phyloP scores from a whole-genome alignment of 2,888 invertebrate species.

The Chelonus formosanus region DNA sequence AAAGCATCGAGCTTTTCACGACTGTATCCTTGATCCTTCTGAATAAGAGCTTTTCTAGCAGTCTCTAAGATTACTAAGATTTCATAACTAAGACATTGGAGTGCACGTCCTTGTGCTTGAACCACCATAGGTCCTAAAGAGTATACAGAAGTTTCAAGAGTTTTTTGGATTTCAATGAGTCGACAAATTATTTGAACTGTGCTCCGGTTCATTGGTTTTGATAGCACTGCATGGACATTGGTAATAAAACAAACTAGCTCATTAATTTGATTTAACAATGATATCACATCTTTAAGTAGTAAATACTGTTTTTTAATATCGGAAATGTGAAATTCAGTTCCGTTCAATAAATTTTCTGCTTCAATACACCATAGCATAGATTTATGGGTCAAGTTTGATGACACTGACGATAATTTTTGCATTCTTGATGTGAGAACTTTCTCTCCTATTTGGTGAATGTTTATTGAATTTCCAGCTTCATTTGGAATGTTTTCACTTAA shows the following conservation, averaged over 20 bases:
- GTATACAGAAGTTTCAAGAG: constrained; percentile 76
- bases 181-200: constrained; percentile 80
- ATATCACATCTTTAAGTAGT: constrained; percentile 69
- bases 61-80: constrained; percentile 73
- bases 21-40: constrained; percentile 56
- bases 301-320: constrained; percentile 61
- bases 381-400: constrained; percentile 68
- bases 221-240: constrained; percentile 75
- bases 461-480: constrained; percentile 49
- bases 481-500: constrained; percentile 73
- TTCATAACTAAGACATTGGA: constrained; percentile 83
- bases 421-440: constrained; percentile 49
- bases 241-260: constrained; percentile 71
- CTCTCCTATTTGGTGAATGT: constrained; percentile 53
- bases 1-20: constrained; percentile 57
- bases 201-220: constrained; percentile 80
- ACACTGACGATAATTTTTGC: constrained; percentile 48
- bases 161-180: constrained; percentile 82
- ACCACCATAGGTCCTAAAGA: constrained; percentile 76
- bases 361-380: constrained; percentile 63
- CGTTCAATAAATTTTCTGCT: constrained; percentile 68
- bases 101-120: constrained; percentile 77
- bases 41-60: constrained; percentile 68
- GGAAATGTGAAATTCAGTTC: constrained; percentile 45
- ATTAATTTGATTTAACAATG: constrained; percentile 64